A percentile compares a stretch with the other conserved stretches of the same genome.
Evolutionary conservation across 2,888 invertebrate genomes (phyloP).

Genomic region (Polydrusus cervinus): DNA sequence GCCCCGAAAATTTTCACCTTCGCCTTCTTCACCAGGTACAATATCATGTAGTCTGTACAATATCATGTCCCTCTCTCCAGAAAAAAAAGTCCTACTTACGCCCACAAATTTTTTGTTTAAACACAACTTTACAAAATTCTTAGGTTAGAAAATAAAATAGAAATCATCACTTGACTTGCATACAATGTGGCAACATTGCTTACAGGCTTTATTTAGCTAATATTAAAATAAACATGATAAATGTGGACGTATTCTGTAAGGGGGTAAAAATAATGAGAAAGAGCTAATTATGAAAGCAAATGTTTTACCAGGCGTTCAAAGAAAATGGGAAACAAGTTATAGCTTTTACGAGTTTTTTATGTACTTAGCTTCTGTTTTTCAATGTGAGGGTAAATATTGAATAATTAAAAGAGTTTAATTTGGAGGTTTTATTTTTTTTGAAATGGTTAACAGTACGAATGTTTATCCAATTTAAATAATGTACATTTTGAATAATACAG

Average conservation of each 20-base stretch:
- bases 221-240: conserved; percentile 6
- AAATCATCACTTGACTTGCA: too few species aligned
- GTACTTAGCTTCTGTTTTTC: conserved; percentile 14
- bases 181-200: conserved; percentile 5
- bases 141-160: too few species aligned
- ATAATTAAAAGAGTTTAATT: conserved; percentile 1
- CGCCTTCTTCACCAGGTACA: too few species aligned
- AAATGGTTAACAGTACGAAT: not conserved
- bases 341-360: conserved; percentile 12
- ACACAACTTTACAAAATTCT: too few species aligned
- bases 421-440: not conserved
- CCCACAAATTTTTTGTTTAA: too few species aligned
- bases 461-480: not conserved
- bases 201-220: conserved; percentile 2
- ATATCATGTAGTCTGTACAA: too few species aligned
- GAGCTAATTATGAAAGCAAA: conserved; percentile 17
- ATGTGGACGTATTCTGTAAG: conserved; percentile 11
- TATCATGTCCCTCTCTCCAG: too few species aligned
- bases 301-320: conserved; percentile 20
- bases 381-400: conserved; percentile 13
- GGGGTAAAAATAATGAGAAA: conserved; percentile 19
- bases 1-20: too few species aligned
- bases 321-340: conserved; percentile 10
- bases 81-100: too few species aligned
- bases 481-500: too few species aligned